A percentile compares a stretch with the other conserved stretches of the same genome.
These are phyloP conservation scores for Okapia johnstoni DNA, from an alignment of 2,113 vertebrate species.

Conservation along the genomic window DNA sequence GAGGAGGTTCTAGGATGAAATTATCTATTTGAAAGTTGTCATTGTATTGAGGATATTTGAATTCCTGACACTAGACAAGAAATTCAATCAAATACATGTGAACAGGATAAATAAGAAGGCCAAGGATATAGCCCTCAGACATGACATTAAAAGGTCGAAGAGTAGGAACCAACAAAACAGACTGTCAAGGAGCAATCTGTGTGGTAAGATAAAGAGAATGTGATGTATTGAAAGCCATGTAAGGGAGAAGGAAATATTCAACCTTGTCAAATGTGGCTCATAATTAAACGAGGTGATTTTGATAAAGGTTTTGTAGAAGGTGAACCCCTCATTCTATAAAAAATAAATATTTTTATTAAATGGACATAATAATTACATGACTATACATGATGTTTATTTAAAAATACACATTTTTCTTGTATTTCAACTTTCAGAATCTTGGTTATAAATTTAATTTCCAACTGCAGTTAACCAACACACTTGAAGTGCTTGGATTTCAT, in stretches of 20 bases:
- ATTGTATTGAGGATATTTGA: neutral
- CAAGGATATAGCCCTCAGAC: neutral
- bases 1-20: neutral
- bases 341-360: neutral
- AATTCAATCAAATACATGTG: neutral
- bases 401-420: neutral
- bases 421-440: neutral
- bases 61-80: neutral
- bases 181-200: neutral
- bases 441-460: neutral
- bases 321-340: neutral
- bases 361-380: neutral
- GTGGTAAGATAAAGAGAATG: neutral
- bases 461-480: neutral
- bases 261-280: neutral
- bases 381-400: neutral
- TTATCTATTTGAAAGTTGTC: neutral
- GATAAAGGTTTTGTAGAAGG: neutral
- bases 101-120: neutral
- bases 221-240: neutral
- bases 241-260: neutral
- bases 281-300: neutral
- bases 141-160: neutral
- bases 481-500: neutral
- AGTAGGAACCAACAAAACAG: neutral